A percentile compares a stretch with the other conserved stretches of the same genome.
Evolutionary conservation across 2,113 vertebrate genomes (phyloP).

Genomic region (Ibidorhyncha struthersii): DNA sequence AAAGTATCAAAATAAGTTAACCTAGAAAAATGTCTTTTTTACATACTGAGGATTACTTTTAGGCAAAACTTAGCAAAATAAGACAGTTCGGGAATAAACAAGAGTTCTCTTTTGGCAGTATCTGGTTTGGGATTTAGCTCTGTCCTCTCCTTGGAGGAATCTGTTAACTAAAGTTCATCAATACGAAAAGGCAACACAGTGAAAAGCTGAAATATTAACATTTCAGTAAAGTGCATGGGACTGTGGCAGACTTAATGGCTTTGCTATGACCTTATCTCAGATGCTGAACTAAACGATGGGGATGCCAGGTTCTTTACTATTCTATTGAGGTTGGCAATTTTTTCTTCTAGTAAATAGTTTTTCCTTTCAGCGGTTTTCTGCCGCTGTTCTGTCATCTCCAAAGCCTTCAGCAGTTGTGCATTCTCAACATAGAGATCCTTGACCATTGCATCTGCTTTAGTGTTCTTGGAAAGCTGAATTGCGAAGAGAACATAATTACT

Average conservation of each 20-base stretch:
- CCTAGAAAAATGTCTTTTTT: neutral
- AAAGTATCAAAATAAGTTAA: neutral
- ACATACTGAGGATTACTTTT: neutral
- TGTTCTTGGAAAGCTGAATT: slow-evolving; percentile 86
- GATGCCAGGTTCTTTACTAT: slow-evolving; percentile 88
- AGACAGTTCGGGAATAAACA: neutral
- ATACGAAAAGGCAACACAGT: slow-evolving; percentile 40
- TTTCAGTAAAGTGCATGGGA: slow-evolving; percentile 62
- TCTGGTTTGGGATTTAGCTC: neutral
- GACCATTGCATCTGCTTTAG: slow-evolving; percentile 84
- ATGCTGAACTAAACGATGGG: slow-evolving; percentile 60
- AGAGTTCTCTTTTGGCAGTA: slow-evolving; percentile 5
- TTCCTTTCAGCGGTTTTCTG: slow-evolving; percentile 89
- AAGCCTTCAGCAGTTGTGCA: slow-evolving; percentile 85
- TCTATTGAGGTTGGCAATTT: slow-evolving; percentile 91
- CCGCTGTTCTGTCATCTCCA: slow-evolving; percentile 87
- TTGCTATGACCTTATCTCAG: slow-evolving; percentile 73
- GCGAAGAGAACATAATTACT: neutral
- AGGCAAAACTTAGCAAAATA: slow-evolving; percentile 23
- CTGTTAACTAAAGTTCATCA: neutral
- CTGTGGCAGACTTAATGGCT: neutral
- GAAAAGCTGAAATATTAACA: slow-evolving; percentile 38
- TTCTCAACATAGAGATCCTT: slow-evolving; percentile 94
- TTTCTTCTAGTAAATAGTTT: slow-evolving; percentile 92
- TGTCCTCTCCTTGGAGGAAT: neutral